Conservation (phyloP, 2,888 invertebrate species). For the Crepidodera aurea region DNA sequence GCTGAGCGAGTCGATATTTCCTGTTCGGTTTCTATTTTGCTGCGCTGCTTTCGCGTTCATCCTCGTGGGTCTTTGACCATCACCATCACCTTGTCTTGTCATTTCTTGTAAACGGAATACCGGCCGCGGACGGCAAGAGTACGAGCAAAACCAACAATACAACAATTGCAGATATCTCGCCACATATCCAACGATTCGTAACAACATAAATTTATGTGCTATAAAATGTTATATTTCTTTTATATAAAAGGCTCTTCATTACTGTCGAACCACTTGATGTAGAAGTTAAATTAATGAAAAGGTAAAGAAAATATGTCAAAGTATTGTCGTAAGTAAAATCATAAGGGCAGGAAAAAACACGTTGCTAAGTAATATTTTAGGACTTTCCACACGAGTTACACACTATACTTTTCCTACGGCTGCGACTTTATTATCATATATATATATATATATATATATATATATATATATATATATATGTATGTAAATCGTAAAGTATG, state of each 20-base stretch:
- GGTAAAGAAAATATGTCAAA: no score
- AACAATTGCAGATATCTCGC: conserved; percentile 33
- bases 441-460: no score
- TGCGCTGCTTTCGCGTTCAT: conserved; percentile 40
- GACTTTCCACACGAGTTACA: no score
- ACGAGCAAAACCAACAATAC: conserved; percentile 29
- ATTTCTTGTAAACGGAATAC: conserved; percentile 42
- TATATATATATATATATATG: no score
- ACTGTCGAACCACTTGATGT: no score
- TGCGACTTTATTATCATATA: no score
- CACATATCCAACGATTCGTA: conserved; percentile 38
- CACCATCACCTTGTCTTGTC: conserved; percentile 47
- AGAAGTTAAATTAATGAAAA: no score
- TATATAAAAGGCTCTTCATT: not conserved
- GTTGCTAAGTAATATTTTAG: no score
- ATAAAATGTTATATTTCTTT: conserved; percentile 21
- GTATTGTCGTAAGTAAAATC: no score
- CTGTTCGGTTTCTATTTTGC: conserved; percentile 45
- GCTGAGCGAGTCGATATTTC: conserved; percentile 50
- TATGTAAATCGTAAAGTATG: no score
- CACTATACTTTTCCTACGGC: no score
- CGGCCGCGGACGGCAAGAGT: conserved; percentile 26
- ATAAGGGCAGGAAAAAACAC: no score
- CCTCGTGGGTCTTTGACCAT: conserved; percentile 55
- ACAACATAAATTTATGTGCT: conserved; percentile 25